Conservation (phyloP, 2,113 vertebrate species). For the Suncus etruscus region DNA sequence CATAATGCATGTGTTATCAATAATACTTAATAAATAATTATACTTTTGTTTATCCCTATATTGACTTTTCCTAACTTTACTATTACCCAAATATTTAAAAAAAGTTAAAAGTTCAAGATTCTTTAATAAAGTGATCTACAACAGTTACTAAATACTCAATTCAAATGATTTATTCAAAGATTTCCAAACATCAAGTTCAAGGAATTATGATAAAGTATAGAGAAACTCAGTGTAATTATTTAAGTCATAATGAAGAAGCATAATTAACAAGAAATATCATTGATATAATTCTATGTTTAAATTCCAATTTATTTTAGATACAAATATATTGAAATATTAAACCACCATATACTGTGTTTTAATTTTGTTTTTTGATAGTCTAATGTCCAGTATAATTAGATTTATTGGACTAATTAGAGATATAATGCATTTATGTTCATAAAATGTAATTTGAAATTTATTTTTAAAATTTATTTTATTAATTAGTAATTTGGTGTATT, state of each 20-base stretch:
- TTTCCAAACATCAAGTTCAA: conserved; percentile 1
- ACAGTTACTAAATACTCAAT: conserved; percentile 10
- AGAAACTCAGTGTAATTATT: not conserved
- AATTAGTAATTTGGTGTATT: no score
- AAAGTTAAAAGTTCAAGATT: not conserved
- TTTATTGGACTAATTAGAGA: not conserved
- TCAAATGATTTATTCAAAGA: conserved; percentile 47
- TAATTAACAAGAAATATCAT: not conserved
- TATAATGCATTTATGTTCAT: not conserved
- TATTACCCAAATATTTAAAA: conserved; percentile 9
- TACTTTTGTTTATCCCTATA: not conserved
- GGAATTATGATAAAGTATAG: not conserved
- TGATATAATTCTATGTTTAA: conserved; percentile 4
- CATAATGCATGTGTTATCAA: not conserved
- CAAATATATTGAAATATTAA: conserved; percentile 24
- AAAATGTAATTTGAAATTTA: not conserved
- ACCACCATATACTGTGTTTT: not conserved
- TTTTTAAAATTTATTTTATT: no score
- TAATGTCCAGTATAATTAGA: not conserved
- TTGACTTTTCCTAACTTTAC: not conserved
- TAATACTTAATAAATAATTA: conserved; percentile 33
- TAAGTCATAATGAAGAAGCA: not conserved
- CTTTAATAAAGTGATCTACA: not conserved
- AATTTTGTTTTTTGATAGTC: not conserved
- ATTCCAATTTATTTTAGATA: not conserved